phyloP scores from a whole-genome alignment of 1,140 invertebrate genomes.

The Nylanderia fulva region DNA sequence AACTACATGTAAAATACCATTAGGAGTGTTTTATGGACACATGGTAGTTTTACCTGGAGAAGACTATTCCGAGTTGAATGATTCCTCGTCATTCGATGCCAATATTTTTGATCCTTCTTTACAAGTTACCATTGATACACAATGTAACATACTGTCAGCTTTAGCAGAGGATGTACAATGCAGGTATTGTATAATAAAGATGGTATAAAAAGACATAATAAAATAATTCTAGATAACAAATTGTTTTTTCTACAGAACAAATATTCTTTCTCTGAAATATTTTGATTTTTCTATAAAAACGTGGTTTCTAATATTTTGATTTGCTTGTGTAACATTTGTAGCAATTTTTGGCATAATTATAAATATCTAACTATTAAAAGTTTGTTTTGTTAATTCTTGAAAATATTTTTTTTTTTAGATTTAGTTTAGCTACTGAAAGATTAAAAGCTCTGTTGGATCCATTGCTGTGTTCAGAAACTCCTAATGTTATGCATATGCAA shows the following conservation, averaged over 20 bases:
- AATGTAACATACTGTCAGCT: constrained; percentile 87
- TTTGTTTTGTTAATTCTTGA: constrained; percentile 4
- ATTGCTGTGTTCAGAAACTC: constrained; percentile 91
- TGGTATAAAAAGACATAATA: background rate
- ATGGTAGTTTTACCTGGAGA: constrained; percentile 91
- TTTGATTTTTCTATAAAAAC: too few species aligned
- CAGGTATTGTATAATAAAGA: constrained; percentile 83
- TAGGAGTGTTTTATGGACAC: constrained; percentile 97
- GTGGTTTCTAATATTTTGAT: background rate
- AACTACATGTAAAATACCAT: constrained; percentile 94
- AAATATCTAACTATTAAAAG: background rate
- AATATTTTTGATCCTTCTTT: constrained; percentile 80
- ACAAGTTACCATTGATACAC: constrained; percentile 85
- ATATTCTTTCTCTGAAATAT: too few species aligned
- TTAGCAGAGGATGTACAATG: constrained; percentile 93
- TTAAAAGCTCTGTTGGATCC: constrained; percentile 91
- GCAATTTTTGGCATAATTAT: background rate
- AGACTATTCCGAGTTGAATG: constrained; percentile 86
- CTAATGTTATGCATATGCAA: constrained; percentile 93
- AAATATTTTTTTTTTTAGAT: constrained; percentile 79
- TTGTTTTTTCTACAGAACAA: too few species aligned
- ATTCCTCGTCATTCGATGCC: constrained; percentile 76
- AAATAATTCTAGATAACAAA: too few species aligned
- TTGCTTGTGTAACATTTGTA: background rate
- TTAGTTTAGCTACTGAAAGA: constrained; percentile 93